phyloP scores from a whole-genome alignment of 1,140 invertebrate species.

The Platyscapa corneri region DNA sequence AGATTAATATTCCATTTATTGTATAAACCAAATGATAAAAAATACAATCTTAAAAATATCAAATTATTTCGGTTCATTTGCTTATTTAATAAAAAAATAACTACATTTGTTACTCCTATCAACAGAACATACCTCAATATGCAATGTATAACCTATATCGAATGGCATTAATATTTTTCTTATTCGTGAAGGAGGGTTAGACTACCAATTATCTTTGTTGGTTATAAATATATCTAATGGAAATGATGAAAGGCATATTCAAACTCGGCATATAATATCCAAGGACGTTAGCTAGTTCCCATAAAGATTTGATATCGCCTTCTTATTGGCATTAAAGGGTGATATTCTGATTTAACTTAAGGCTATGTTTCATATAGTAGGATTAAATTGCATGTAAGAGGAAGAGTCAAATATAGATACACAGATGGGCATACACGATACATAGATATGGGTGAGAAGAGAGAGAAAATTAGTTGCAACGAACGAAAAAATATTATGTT shows the following conservation, averaged over 20 bases:
- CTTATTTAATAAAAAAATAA: too few species aligned
- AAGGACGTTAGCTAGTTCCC: neutral
- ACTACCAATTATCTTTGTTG: too few species aligned
- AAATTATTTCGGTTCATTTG: too few species aligned
- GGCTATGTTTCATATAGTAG: neutral
- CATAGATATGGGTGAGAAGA: neutral
- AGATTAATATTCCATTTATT: too few species aligned
- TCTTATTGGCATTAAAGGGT: constrained; percentile 18
- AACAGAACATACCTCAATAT: too few species aligned
- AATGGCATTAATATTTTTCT: too few species aligned
- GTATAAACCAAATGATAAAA: too few species aligned
- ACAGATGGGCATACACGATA: neutral
- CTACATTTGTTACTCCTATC: too few species aligned
- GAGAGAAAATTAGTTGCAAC: neutral
- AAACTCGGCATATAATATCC: neutral
- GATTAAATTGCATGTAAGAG: too few species aligned
- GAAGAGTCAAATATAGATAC: too few species aligned
- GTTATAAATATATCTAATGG: neutral
- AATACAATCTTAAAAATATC: too few species aligned
- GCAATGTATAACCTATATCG: neutral
- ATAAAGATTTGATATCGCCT: neutral
- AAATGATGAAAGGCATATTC: neutral
- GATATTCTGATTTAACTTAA: constrained; percentile 35
- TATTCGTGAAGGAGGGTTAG: too few species aligned
- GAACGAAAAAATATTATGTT: neutral